Conservation (phyloP, 2,113 vertebrate genomes). For the Menura novaehollandiae region DNA sequence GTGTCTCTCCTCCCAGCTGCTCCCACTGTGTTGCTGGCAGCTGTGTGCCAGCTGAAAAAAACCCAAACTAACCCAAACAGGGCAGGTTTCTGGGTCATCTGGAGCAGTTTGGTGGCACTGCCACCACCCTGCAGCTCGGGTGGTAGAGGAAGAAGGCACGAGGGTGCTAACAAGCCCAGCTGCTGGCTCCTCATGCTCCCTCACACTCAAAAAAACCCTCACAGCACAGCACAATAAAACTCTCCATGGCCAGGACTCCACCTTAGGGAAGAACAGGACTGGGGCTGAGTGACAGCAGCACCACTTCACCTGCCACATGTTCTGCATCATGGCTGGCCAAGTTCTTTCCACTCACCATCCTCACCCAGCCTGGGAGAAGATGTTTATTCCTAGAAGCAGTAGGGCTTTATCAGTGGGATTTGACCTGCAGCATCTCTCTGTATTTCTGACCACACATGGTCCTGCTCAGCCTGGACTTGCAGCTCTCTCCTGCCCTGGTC, state of each 20-base stretch:
- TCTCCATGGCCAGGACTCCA: neutral
- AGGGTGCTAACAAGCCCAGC: neutral
- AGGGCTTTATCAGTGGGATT: neutral
- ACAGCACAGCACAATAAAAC: neutral
- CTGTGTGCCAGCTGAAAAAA: neutral
- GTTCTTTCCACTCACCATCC: neutral
- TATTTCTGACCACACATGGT: neutral
- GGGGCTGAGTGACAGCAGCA: neutral
- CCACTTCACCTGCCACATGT: fast-evolving
- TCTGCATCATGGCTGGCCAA: neutral
- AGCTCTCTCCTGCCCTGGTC: neutral
- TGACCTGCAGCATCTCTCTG: neutral
- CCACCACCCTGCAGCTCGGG: neutral
- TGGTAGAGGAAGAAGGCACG: neutral
- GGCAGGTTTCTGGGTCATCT: neutral
- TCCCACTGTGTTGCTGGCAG: neutral
- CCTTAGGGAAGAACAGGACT: fast-evolving
- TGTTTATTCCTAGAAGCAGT: neutral
- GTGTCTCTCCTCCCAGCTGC: neutral
- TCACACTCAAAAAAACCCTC: neutral
- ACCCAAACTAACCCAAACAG: neutral
- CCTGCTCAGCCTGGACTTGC: neutral
- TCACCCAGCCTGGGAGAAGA: neutral
- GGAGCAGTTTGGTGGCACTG: neutral
- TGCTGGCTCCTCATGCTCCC: neutral